A percentile compares a stretch with the other conserved stretches of the same genome.
These are phyloP conservation scores for Listronotus bonariensis DNA, from an alignment of 1,140 invertebrate genomes.

Conservation along the genomic window DNA sequence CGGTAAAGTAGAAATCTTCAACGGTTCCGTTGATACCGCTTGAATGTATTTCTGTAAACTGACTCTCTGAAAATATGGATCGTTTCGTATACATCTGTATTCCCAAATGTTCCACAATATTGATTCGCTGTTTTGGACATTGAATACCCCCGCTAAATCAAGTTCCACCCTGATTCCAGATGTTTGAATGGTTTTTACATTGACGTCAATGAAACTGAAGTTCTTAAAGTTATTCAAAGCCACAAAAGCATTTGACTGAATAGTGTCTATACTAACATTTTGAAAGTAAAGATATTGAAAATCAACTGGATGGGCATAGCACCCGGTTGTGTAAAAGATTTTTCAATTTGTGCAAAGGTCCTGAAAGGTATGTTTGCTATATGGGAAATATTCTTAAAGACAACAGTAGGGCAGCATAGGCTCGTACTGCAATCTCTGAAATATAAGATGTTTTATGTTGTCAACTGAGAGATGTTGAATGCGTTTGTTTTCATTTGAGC, in stretches of 20 bases:
- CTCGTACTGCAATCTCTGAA: conserved; percentile 46
- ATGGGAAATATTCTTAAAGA: conserved; percentile 57
- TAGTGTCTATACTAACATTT: conserved; percentile 58
- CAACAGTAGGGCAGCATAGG: conserved; percentile 53
- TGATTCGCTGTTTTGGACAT: conserved; percentile 55
- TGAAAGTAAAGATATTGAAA: conserved; percentile 55
- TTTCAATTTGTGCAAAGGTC: conserved; percentile 51
- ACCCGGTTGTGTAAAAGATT: conserved; percentile 16
- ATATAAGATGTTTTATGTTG: conserved; percentile 37
- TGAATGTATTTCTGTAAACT: conserved; percentile 52
- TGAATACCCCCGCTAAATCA: conserved; percentile 44
- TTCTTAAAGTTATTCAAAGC: conserved; percentile 56
- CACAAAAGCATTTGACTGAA: conserved; percentile 57
- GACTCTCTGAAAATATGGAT: conserved; percentile 51
- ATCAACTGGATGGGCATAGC: conserved; percentile 45
- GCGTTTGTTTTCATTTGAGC: conserved; percentile 50
- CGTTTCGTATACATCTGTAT: conserved; percentile 53
- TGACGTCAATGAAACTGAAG: conserved; percentile 59
- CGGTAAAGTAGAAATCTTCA: conserved; percentile 52
- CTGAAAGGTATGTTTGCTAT: conserved; percentile 55
- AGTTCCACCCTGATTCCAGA: conserved; percentile 56
- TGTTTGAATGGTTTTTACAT: conserved; percentile 54
- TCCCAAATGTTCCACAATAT: conserved; percentile 53
- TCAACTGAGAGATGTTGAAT: conserved; percentile 15
- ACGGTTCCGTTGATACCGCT: conserved; percentile 57